Evolutionary conservation across 2,797 vertebrate genomes (phyloP).

Genomic region (Halcyon smyrnensis): DNA sequence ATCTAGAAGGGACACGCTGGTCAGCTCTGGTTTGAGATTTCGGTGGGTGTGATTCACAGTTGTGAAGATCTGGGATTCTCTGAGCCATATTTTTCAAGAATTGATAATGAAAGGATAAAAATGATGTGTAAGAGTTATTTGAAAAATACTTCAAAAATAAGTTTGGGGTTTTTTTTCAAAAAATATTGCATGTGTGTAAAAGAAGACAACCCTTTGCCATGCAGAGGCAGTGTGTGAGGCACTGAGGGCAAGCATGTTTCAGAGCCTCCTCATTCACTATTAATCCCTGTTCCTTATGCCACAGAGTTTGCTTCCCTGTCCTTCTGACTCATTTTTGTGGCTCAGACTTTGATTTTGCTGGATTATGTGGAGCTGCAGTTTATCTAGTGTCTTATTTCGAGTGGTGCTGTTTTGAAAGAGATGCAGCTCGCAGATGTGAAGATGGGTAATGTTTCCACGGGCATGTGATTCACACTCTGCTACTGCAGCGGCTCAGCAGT

Average conservation of each 20-base stretch:
- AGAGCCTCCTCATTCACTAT: not conserved
- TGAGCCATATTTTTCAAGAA: not conserved
- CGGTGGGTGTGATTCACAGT: accelerated
- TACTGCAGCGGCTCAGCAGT: accelerated
- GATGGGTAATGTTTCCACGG: not conserved
- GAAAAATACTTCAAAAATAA: not conserved
- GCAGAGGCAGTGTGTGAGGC: not conserved
- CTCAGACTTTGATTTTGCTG: not conserved
- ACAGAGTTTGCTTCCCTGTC: not conserved
- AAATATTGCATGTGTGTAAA: not conserved
- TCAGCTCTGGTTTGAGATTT: not conserved
- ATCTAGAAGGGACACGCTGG: not conserved
- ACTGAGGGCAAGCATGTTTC: not conserved
- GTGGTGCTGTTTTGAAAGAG: not conserved
- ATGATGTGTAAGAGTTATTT: not conserved
- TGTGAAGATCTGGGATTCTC: not conserved
- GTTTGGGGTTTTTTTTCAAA: too few relatives aligned
- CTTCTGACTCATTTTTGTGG: not conserved
- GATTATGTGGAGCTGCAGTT: not conserved
- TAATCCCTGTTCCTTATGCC: not conserved
- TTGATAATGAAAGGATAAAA: not conserved
- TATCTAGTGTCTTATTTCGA: not conserved
- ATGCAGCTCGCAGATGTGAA: not conserved
- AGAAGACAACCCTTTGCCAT: not conserved
- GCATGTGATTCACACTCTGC: not conserved